Conservation (phyloP, 2,888 invertebrate genomes). For the Onthophagus sagittarius region DNA sequence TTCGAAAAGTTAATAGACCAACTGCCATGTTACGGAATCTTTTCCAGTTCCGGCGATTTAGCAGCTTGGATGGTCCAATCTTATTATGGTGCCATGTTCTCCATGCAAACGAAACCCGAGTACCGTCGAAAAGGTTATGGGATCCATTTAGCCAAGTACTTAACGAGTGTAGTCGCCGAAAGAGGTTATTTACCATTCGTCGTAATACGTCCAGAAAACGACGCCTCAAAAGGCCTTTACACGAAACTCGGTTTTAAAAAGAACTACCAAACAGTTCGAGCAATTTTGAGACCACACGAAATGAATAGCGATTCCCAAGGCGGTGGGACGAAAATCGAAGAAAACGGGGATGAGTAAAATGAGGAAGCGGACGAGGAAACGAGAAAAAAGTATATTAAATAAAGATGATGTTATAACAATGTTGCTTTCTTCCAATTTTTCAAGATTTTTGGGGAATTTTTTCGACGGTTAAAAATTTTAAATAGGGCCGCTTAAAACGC, state of each 20-base stretch:
- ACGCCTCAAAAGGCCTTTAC: constrained; percentile 79
- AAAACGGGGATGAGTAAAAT: background rate
- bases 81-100: constrained; percentile 89
- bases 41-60: constrained; percentile 65
- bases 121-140: constrained; percentile 57
- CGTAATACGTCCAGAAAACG: constrained; percentile 82
- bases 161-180: constrained; percentile 49
- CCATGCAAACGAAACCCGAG: constrained; percentile 74
- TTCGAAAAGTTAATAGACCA: constrained; percentile 75
- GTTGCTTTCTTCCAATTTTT: too few species aligned
- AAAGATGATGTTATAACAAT: too few species aligned
- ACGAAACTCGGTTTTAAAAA: constrained; percentile 78
- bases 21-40: constrained; percentile 78
- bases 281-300: constrained; percentile 63
- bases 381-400: too few species aligned
- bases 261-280: constrained; percentile 75
- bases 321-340: constrained; percentile 31
- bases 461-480: too few species aligned
- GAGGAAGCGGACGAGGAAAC: too few species aligned
- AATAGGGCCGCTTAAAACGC: background rate
- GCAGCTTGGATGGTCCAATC: constrained; percentile 92
- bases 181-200: constrained; percentile 77
- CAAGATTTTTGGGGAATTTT: too few species aligned
- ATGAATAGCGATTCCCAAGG: constrained; percentile 40
- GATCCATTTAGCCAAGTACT: constrained; percentile 64